Conservation (phyloP, 2,888 invertebrate species). For the Doris montereyensis region DNA sequence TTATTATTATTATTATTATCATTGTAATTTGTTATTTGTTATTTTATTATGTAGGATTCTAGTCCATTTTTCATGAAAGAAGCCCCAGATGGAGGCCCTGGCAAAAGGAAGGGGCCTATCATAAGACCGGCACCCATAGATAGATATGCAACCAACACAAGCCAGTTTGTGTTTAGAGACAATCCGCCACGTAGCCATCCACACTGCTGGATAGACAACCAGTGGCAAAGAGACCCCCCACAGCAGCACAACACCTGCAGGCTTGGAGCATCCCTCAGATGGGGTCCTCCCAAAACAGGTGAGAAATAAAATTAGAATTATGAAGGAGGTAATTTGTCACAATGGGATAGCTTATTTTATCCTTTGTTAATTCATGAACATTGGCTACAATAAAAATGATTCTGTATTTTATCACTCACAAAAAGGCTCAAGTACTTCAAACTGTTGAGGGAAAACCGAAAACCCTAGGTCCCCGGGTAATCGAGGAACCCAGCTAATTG, state of each 20-base stretch:
- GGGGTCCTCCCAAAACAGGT: slow-evolving; percentile 72
- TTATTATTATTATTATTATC: not conserved
- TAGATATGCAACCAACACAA: slow-evolving; percentile 61
- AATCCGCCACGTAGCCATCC: slow-evolving; percentile 53
- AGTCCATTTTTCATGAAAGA: slow-evolving; percentile 54
- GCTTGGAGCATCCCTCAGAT: slow-evolving; percentile 66
- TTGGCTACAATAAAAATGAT: too few species aligned
- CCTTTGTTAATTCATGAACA: too few species aligned
- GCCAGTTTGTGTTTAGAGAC: slow-evolving; percentile 60
- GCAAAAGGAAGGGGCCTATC: not conserved
- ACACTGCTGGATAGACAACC: slow-evolving; percentile 64
- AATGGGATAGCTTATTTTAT: too few species aligned
- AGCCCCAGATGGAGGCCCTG: not conserved
- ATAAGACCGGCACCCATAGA: slow-evolving; percentile 45
- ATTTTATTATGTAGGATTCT: slow-evolving; percentile 51
- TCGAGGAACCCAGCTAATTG: too few species aligned
- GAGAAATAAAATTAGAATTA: too few species aligned
- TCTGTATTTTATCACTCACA: too few species aligned
- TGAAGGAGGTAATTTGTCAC: too few species aligned
- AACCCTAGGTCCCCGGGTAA: too few species aligned
- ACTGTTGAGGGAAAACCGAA: too few species aligned
- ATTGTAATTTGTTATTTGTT: not conserved
- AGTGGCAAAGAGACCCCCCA: slow-evolving; percentile 60
- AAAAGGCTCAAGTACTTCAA: too few species aligned
- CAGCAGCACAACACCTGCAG: slow-evolving; percentile 65